A percentile compares a stretch with the other conserved stretches of the same genome.
Conservation (phyloP, 2,888 invertebrate species). For the Machimus atricapillus region DNA sequence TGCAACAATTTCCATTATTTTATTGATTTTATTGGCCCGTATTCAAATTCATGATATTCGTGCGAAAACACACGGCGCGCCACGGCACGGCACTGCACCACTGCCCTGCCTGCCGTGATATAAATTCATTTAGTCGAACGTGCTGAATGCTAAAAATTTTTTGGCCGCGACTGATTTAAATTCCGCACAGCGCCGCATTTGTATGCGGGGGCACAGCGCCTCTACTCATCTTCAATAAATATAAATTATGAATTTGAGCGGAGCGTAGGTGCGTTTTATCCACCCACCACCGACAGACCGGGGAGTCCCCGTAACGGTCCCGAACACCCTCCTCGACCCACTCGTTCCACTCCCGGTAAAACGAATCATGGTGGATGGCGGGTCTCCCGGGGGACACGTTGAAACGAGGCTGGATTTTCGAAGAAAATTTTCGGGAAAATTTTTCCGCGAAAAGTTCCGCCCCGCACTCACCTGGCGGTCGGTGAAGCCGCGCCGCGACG, state of each 20-base stretch:
- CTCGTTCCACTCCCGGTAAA: background rate
- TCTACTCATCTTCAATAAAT: conserved; percentile 36
- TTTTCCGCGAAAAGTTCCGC: background rate
- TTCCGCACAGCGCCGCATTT: conserved; percentile 18
- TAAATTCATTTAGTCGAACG: conserved; percentile 31
- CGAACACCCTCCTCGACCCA: background rate
- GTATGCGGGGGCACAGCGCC: conserved; percentile 12
- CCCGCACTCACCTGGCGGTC: background rate
- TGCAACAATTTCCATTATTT: background rate
- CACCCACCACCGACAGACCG: background rate
- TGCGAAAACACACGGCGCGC: background rate
- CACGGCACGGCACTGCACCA: background rate
- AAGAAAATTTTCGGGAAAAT: background rate
- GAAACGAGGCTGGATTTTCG: background rate
- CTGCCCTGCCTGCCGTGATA: background rate
- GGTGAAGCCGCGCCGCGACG: background rate
- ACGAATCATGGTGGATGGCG: background rate
- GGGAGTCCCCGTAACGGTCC: background rate
- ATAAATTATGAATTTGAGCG: conserved; percentile 22
- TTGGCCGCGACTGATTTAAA: conserved; percentile 11
- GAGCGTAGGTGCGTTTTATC: background rate
- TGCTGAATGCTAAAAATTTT: conserved; percentile 30
- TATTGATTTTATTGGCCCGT: background rate
- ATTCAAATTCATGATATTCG: background rate
- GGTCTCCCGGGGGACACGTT: background rate